Conservation (phyloP, 2,888 invertebrate genomes). For the Heteromurus nitidus region DNA sequence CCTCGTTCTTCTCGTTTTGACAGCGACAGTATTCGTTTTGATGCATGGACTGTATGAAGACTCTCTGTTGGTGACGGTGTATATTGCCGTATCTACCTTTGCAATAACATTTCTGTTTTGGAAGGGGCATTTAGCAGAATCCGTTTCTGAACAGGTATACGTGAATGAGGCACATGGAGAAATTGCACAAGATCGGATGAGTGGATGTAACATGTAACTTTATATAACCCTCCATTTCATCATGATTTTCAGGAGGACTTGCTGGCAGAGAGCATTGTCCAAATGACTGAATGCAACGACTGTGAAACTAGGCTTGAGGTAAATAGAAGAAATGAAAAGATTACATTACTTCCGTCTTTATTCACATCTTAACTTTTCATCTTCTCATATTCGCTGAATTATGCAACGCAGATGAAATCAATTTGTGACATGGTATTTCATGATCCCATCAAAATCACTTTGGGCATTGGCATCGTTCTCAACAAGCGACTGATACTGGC, state of each 20-base stretch:
- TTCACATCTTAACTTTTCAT: no score
- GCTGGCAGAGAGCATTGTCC: constrained; percentile 23
- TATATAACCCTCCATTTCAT: no score
- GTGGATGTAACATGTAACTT: no score
- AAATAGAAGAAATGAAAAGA: no score
- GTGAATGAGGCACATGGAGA: no score
- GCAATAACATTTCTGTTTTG: constrained; percentile 22
- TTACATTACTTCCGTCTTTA: not conserved
- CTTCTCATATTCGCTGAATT: no score
- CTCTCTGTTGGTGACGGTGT: not conserved
- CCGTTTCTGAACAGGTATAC: constrained; percentile 29
- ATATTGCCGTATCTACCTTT: not conserved
- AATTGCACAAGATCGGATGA: no score
- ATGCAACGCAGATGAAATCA: constrained; percentile 53
- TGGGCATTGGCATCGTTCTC: constrained; percentile 22
- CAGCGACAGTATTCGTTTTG: constrained; percentile 23
- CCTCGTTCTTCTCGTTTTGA: constrained; percentile 29
- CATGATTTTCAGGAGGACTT: constrained; percentile 46
- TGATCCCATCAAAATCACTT: constrained; percentile 34
- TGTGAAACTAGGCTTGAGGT: constrained; percentile 44
- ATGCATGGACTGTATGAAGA: constrained; percentile 16
- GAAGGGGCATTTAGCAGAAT: constrained; percentile 38
- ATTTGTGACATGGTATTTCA: constrained; percentile 46
- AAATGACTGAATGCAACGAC: constrained; percentile 29
- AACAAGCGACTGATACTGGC: constrained; percentile 43